Evolutionary conservation across 2,797 vertebrate species (phyloP).

Genomic region (Buceros bicornis): DNA sequence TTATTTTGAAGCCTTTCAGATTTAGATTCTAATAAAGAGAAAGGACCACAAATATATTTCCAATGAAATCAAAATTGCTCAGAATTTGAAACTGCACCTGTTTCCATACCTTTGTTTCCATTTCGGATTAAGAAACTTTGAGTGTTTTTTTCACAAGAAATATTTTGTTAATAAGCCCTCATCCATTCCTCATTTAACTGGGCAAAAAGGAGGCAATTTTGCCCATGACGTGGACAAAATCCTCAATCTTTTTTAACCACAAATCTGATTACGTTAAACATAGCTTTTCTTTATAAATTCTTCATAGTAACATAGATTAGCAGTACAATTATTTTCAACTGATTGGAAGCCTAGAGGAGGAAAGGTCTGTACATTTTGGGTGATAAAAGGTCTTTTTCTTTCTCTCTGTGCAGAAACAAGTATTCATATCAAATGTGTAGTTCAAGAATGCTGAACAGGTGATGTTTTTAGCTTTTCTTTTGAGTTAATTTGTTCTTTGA

Average conservation of each 20-base stretch:
- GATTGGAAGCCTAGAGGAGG: background rate
- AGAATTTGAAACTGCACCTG: background rate
- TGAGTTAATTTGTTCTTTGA: background rate
- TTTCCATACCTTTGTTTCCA: background rate
- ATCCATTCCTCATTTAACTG: background rate
- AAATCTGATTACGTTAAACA: background rate
- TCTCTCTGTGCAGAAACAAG: background rate
- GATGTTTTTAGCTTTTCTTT: background rate
- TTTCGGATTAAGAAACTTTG: background rate
- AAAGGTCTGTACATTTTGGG: background rate
- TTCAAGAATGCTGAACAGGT: background rate
- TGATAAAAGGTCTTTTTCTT: background rate
- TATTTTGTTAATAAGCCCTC: background rate
- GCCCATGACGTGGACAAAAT: background rate
- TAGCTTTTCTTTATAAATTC: background rate
- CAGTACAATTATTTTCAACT: background rate
- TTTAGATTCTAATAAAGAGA: background rate
- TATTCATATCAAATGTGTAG: background rate
- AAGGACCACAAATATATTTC: background rate
- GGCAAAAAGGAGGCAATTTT: background rate
- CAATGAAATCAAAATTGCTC: background rate
- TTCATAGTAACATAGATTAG: background rate
- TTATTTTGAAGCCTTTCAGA: background rate
- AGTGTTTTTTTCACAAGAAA: background rate
- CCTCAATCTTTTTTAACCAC: background rate